Percentiles rank a stretch among this genome's conserved stretches.
Evolutionary conservation across 2,888 invertebrate genomes (phyloP).

Genomic region (Galerucella pusilla): DNA sequence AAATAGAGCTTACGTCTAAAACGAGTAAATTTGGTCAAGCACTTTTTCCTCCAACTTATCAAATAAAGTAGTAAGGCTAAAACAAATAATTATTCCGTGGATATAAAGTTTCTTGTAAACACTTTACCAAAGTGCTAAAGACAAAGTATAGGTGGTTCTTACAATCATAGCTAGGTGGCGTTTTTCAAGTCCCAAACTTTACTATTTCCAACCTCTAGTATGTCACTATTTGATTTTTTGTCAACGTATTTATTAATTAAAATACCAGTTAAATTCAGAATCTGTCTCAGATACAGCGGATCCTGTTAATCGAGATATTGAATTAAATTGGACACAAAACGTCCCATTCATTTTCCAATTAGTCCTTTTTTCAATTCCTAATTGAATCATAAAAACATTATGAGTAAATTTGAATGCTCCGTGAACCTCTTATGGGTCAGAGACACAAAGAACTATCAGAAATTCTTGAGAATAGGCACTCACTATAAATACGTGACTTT

Average conservation of each 20-base stretch:
- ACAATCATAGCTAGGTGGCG: too few species aligned
- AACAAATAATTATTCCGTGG: too few species aligned
- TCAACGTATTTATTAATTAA: not conserved
- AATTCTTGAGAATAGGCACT: conserved; percentile 12
- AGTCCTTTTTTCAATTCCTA: conserved; percentile 10
- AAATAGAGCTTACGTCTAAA: too few species aligned
- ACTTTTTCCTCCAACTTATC: too few species aligned
- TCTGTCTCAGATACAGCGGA: not conserved
- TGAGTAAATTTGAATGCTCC: not conserved
- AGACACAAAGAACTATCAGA: conserved; percentile 4
- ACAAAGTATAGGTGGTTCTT: too few species aligned
- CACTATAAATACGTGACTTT: conserved; percentile 9
- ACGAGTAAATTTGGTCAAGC: too few species aligned
- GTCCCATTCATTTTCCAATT: conserved; percentile 11
- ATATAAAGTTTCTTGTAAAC: too few species aligned
- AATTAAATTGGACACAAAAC: conserved; percentile 7
- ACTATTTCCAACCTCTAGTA: too few species aligned
- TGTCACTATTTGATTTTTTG: too few species aligned
- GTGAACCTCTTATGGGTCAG: conserved; percentile 4
- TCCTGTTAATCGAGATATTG: conserved; percentile 10
- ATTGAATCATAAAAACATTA: conserved; percentile 16
- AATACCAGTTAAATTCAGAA: conserved; percentile 11
- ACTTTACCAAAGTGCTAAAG: too few species aligned
- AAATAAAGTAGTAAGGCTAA: too few species aligned
- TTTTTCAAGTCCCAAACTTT: too few species aligned